These are phyloP conservation scores for Aelia acuminata DNA, from an alignment of 2,888 invertebrate species.

Conservation along the genomic window DNA sequence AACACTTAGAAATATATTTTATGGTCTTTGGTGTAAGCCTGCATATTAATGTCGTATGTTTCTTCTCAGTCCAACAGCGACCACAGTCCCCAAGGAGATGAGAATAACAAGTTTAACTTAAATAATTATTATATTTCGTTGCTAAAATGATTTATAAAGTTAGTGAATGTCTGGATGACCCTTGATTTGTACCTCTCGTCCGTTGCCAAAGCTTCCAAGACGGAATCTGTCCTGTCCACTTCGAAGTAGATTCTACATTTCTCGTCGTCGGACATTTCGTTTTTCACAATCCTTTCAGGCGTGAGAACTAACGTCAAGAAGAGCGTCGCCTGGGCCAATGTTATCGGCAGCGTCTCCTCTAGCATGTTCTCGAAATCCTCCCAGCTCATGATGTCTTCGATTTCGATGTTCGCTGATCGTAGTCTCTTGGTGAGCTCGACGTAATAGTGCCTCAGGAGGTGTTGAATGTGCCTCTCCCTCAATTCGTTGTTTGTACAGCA, in stretches of 20 bases:
- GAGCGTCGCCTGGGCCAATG: not conserved
- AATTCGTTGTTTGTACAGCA: not conserved
- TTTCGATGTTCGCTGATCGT: not conserved
- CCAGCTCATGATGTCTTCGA: conserved; percentile 11
- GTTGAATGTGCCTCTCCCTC: not conserved
- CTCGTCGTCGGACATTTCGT: not conserved
- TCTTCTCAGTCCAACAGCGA: no score
- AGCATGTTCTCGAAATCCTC: conserved; percentile 43
- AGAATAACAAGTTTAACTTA: not conserved
- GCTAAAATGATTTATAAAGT: not conserved
- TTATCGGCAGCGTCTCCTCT: conserved; percentile 14
- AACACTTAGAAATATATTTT: no score
- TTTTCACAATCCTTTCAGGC: not conserved
- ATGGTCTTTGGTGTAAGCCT: no score
- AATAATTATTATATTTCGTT: not conserved
- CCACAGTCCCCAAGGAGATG: no score
- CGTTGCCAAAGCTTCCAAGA: not conserved
- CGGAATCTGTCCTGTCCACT: conserved; percentile 32
- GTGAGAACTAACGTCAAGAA: not conserved
- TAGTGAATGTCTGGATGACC: not conserved
- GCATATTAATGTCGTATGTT: no score
- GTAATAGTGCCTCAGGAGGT: conserved; percentile 28
- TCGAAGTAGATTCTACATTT: conserved; percentile 14
- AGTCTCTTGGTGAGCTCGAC: not conserved
- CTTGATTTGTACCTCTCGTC: not conserved